Evolutionary conservation across 30 jellyfish, hydroid and myxozoan species (phyloP), one percentile per base, ranked within the genome.

Genomic region (Mastigias papua): DNA sequence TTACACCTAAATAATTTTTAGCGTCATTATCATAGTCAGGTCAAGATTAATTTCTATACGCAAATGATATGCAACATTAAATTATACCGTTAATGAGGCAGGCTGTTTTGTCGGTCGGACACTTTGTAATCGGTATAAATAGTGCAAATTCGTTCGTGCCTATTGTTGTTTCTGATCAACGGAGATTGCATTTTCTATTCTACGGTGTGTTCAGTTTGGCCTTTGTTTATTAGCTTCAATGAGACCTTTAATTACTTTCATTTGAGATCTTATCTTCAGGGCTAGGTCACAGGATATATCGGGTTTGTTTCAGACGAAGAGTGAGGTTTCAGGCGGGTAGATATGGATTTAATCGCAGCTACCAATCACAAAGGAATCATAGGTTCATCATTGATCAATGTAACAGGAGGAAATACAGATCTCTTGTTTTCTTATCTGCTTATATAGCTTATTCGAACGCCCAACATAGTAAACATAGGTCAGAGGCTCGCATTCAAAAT

Each of bases 251-350:
- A 77, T 77, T 58, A 77, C 54, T 77, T 77, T 50, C 88, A 65
- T 54, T 42, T 69, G 28, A 77, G 88, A 77, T 77, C 78, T 77
- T 77, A 77, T 58, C 77, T 27, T 19, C 22, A 10, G 35, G 78
- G 48, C 88, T 50, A 34, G 88, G 88, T 77, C 88, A 77, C 76
- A 77, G 33, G 88, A 77, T 77, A 33, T 64, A 51, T 57, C 31
- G 64, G 77, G 34, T 69, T 62, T 25, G 28, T 23, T 6, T 50
- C 33, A n/a, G 9, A 42, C 21, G 2, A 21, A 27, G n/a, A 4
- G n/a, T 31, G 76, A 22, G 88, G 48, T 30, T 58, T 54, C 46
- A 20, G 48, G 10, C 78, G 34, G 20, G 88, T 51, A 57, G 78
- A 77, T 25, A 25, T 33, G 57, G 74, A 48, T 37, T 34, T 72